Base-by-base conservation (phyloP, 2,797 vertebrate species). In the Pelochelys cantorii region DNA sequence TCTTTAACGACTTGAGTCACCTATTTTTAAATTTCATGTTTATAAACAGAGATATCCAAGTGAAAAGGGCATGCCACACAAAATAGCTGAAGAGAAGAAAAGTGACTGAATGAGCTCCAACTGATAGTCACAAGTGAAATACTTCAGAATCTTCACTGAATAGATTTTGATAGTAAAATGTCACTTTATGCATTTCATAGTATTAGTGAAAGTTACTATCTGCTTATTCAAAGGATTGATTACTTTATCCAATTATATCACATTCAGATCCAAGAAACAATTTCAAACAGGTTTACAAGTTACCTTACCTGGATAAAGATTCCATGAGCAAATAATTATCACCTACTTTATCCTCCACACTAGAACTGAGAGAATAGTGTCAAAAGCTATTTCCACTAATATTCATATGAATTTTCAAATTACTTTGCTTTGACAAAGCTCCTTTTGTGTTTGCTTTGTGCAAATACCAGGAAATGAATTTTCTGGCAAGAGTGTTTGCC, bases 381-480 rank as follows among this genome's bases (percentile, higher is more conserved):
- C 5, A 48, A n/a, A 68, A 78, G 91, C 83, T 79, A 91, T 85
- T n/a, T 27, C 74, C 65, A 56, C 37, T 34, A 62, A 62, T 78
- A 42, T 62, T 84, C 80, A 75, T 88, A 77, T 68, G 65, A 74
- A 84, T 85, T 71, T 95, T 75, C 23, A 84, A 93, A 92, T 88
- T 7, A 87, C 80, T 95, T 89, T 92, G 25, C 75, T 92, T 59
- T 96, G 90, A 86, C 78, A 88, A 31, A 37, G 54, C 83, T 79
- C 71, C 81, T 90, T 81, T 87, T 93, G 0, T n/a, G 74, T 90
- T 78, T 9, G 7, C 15, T 88, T 90, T 80, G 81, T 88, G 71
- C 74, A 96, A 8, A 68, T 90, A 60, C 87, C 93, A 92, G 90
- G 86, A 92, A 81, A 83, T 85, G 89, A 95, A 84, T 71, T 78